A percentile compares a stretch with the other conserved stretches of the same genome.
phyloP scores from a whole-genome alignment of 2,888 invertebrate genomes.

The Trichogramma evanescens region DNA sequence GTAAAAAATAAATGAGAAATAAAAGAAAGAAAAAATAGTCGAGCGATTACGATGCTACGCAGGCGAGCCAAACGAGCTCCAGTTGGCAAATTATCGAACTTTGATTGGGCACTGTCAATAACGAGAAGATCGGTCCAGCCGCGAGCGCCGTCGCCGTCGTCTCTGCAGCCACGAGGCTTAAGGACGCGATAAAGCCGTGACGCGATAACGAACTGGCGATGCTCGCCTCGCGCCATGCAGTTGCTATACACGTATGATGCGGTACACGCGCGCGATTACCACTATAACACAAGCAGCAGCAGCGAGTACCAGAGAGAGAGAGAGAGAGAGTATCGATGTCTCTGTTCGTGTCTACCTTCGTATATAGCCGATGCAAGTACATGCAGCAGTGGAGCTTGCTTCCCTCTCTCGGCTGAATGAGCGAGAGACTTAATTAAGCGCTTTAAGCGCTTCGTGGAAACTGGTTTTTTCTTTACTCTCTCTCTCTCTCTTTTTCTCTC shows the following conservation, averaged over 20 bases:
- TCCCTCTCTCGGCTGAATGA: slow-evolving; percentile 22
- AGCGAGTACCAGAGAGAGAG: neutral
- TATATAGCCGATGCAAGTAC: no score
- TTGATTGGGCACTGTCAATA: no score
- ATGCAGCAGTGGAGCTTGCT: neutral
- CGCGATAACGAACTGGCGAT: slow-evolving; percentile 45
- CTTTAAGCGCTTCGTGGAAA: slow-evolving; percentile 45
- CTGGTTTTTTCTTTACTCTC: slow-evolving; percentile 35
- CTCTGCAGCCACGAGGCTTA: no score
- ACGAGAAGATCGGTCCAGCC: slow-evolving; percentile 5
- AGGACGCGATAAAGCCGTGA: slow-evolving; percentile 42
- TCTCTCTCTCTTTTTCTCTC: slow-evolving; percentile 2
- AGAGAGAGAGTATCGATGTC: slow-evolving; percentile 24
- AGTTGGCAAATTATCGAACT: no score
- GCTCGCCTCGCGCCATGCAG: slow-evolving; percentile 28
- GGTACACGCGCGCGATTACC: slow-evolving; percentile 16
- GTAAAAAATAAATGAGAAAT: no score
- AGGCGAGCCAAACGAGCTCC: no score
- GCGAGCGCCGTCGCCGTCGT: no score
- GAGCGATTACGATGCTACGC: no score
- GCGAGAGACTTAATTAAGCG: slow-evolving; percentile 44
- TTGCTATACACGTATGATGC: neutral
- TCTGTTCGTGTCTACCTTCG: slow-evolving; percentile 7
- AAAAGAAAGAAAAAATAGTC: no score
- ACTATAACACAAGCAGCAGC: neutral